Conservation (phyloP, 2,113 vertebrate genomes). For the Tragelaphus scriptus region DNA sequence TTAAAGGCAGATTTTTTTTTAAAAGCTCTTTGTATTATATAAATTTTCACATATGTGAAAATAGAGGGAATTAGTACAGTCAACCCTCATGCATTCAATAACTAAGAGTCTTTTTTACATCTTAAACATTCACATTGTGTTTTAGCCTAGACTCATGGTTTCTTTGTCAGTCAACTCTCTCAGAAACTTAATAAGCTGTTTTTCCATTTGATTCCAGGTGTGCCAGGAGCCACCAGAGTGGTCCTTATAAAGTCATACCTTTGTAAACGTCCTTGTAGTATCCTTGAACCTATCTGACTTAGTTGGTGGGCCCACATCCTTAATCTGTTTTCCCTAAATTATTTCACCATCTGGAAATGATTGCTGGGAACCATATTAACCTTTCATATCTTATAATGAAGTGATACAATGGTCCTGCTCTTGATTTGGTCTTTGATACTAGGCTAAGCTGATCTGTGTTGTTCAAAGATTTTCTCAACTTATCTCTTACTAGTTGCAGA, state of each 20-base stretch:
- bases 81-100: not conserved
- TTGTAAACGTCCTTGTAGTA: not conserved
- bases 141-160: not conserved
- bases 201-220: not conserved
- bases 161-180: not conserved
- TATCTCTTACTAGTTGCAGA: not conserved
- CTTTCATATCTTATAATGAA: conserved; percentile 2
- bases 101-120: not conserved
- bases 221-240: not conserved
- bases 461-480: not conserved
- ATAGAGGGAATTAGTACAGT: not conserved
- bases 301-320: not conserved
- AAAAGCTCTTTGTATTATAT: not conserved
- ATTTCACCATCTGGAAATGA: not conserved
- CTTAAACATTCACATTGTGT: not conserved
- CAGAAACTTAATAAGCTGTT: not conserved
- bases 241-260: not conserved
- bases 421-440: not conserved
- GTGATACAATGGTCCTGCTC: not conserved
- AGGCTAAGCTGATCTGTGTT: not conserved
- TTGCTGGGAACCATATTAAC: not conserved
- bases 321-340: not conserved
- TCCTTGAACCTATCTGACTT: not conserved
- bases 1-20: not conserved
- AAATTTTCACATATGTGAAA: not conserved